phyloP scores from a whole-genome alignment of 2,113 vertebrate species.

The Mesoclemmys tuberculata region DNA sequence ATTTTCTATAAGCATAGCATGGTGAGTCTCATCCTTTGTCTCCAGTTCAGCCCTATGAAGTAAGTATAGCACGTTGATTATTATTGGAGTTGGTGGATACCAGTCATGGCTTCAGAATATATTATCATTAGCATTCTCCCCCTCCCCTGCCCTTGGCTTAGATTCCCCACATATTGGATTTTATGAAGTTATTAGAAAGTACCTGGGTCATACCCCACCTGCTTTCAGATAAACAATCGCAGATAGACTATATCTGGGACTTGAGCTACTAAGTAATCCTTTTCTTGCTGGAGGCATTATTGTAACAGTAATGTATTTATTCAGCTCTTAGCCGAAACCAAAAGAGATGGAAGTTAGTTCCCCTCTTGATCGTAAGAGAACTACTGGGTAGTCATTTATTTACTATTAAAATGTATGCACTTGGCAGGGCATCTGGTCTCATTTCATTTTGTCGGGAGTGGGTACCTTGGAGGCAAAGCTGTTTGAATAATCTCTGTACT shows the following conservation, averaged over 20 bases:
- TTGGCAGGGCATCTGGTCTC: constrained; percentile 63
- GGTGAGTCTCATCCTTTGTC: neutral
- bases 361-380: constrained; percentile 39
- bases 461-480: neutral
- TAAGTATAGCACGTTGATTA: neutral
- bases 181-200: neutral
- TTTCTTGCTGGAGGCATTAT: constrained; percentile 49
- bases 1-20: neutral
- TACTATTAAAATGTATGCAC: constrained; percentile 51
- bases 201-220: constrained; percentile 47
- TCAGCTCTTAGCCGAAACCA: constrained; percentile 68
- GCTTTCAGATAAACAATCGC: constrained; percentile 46
- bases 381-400: constrained; percentile 67
- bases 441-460: constrained; percentile 54
- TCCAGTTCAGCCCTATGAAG: neutral
- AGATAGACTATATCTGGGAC: neutral
- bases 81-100: neutral
- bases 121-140: neutral
- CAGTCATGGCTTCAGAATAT: neutral
- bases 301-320: constrained; percentile 60
- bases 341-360: constrained; percentile 67
- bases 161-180: neutral
- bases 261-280: constrained; percentile 31
- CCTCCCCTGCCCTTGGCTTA: neutral
- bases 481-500: constrained; percentile 35